Evolutionary conservation across 2,888 invertebrate species (phyloP).

Genomic region (Phortica okadai): DNA sequence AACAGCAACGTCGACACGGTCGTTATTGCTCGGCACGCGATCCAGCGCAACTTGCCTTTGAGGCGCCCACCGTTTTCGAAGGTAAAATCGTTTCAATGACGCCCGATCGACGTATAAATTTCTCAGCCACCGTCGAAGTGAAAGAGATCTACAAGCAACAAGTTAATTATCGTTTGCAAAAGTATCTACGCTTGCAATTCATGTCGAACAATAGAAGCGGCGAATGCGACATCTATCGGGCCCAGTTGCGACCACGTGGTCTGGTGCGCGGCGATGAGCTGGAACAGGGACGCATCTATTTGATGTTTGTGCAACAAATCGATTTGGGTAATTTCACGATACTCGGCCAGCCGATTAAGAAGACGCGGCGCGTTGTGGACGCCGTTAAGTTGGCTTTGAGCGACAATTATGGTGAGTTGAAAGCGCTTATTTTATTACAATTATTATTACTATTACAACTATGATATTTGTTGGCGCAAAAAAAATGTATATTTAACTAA

Average conservation of each 20-base stretch:
- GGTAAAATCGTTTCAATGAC: constrained; percentile 82
- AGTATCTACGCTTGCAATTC: constrained; percentile 74
- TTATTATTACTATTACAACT: background rate
- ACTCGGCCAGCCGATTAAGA: constrained; percentile 75
- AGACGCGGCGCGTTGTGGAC: constrained; percentile 70
- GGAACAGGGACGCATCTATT: constrained; percentile 74
- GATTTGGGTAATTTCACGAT: constrained; percentile 76
- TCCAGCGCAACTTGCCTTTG: constrained; percentile 81
- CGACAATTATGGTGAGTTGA: constrained; percentile 77
- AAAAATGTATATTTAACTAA: background rate
- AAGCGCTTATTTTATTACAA: constrained; percentile 30
- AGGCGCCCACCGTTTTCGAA: constrained; percentile 82
- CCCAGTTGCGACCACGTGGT: constrained; percentile 72
- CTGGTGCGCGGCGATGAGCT: constrained; percentile 73
- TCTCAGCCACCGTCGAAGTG: constrained; percentile 83
- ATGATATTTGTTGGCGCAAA: background rate
- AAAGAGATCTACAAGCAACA: constrained; percentile 81
- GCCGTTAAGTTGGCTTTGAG: constrained; percentile 75
- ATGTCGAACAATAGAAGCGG: constrained; percentile 72
- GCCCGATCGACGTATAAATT: constrained; percentile 79
- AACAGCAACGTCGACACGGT: constrained; percentile 56
- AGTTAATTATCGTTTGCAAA: constrained; percentile 73
- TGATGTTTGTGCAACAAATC: constrained; percentile 76
- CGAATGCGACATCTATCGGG: constrained; percentile 76
- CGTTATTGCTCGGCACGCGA: constrained; percentile 81